phyloP scores from a whole-genome alignment of 2,797 vertebrate species.

The Cheirogaleus major region DNA sequence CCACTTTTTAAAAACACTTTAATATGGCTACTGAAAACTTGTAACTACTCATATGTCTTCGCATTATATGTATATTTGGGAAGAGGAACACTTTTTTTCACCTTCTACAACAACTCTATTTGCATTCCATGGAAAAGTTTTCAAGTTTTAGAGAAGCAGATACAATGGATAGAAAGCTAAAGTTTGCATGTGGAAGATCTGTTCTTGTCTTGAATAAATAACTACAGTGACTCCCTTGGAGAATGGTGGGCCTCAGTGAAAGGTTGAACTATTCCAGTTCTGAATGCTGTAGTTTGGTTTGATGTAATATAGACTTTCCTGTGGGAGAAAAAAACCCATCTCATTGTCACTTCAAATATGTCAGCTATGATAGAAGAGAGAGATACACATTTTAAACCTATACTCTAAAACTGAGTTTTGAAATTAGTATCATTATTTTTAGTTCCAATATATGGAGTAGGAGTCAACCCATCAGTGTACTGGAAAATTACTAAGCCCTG shows the following conservation, averaged over 20 bases:
- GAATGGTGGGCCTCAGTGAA: neutral
- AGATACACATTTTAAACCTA: neutral
- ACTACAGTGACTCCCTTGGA: neutral
- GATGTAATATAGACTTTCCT: neutral
- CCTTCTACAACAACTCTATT: neutral
- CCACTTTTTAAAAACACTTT: neutral
- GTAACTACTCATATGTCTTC: neutral
- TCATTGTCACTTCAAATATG: slow-evolving; percentile 42
- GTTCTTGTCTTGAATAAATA: neutral
- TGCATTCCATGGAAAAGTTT: neutral
- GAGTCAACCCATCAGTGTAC: neutral
- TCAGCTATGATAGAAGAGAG: neutral
- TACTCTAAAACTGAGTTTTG: neutral
- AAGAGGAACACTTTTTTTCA: neutral
- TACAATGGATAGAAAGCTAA: neutral
- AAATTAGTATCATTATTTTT: slow-evolving; percentile 48
- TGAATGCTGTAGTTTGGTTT: neutral
- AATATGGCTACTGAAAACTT: neutral
- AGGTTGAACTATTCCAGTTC: neutral
- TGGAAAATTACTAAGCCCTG: slow-evolving; percentile 21
- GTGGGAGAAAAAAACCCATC: neutral
- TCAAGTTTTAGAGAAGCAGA: neutral
- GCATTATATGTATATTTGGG: neutral
- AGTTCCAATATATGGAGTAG: neutral
- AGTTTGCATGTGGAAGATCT: neutral